Conservation (phyloP, 2,797 vertebrate genomes). For the Alcedo atthis region DNA sequence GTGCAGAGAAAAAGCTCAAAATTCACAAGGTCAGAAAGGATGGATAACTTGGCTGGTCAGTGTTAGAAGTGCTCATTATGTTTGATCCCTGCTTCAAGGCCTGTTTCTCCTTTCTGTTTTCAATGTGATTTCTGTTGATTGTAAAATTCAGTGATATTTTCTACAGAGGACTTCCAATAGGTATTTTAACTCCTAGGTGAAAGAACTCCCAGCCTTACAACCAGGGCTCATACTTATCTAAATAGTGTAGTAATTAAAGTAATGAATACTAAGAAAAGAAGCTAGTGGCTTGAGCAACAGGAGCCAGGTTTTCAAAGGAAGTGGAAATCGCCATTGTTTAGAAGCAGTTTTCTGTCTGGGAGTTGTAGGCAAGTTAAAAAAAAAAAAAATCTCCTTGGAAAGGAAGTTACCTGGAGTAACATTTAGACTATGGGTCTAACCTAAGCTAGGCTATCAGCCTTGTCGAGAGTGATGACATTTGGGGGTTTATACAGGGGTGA, state of each 20-base stretch:
- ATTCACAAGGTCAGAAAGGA: slow-evolving; percentile 17
- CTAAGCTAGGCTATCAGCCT: not conserved
- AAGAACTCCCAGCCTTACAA: not conserved
- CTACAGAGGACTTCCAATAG: not conserved
- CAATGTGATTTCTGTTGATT: not conserved
- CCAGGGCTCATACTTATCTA: not conserved
- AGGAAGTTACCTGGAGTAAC: not conserved
- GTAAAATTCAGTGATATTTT: not conserved
- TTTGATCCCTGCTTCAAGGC: not conserved
- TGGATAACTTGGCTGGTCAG: not conserved
- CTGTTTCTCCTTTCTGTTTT: slow-evolving; percentile 18
- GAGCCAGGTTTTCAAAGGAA: not conserved
- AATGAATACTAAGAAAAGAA: not conserved
- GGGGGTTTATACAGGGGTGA: not conserved
- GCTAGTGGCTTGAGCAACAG: not conserved
- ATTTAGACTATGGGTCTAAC: not conserved
- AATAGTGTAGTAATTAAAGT: not conserved
- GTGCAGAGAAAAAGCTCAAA: slow-evolving; percentile 4
- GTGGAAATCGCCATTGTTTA: not conserved
- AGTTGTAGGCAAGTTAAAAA: not conserved
- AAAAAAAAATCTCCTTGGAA: not conserved
- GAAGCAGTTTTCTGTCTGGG: not conserved
- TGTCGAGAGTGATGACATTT: not conserved
- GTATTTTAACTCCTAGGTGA: not conserved
- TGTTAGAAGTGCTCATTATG: slow-evolving; percentile 13